Percentiles rank a stretch among this genome's conserved stretches.
These are phyloP conservation scores for Mizuhopecten yessoensis DNA, from an alignment of 1,140 invertebrate genomes.

Conservation along the genomic window DNA sequence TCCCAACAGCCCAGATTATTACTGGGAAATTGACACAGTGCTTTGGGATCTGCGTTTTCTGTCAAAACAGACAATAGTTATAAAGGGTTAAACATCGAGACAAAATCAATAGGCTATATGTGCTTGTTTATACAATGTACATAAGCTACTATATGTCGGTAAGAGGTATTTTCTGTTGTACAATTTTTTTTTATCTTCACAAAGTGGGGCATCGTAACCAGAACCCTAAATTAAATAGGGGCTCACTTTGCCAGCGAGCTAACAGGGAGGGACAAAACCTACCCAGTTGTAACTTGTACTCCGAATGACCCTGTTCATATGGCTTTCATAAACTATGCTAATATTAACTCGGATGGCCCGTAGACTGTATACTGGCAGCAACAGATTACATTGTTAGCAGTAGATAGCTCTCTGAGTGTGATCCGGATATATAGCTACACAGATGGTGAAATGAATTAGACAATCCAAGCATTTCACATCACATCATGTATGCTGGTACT, in stretches of 20 bases:
- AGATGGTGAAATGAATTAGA: constrained; percentile 34
- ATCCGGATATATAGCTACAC: constrained; percentile 23
- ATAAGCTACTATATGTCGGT: constrained; percentile 9
- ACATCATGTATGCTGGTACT: not conserved
- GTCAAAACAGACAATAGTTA: constrained; percentile 34
- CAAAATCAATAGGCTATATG: constrained; percentile 10
- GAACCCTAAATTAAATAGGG: constrained; percentile 38
- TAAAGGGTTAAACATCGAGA: constrained; percentile 25
- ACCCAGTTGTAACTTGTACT: constrained; percentile 38
- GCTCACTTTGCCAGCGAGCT: not conserved
- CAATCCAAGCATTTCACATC: constrained; percentile 26
- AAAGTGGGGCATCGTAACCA: constrained; percentile 17
- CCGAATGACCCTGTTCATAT: not conserved
- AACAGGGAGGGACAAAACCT: not conserved
- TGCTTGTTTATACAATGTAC: constrained; percentile 32
- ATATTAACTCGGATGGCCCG: constrained; percentile 2
- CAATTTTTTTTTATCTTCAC: not conserved
- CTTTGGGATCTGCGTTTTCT: constrained; percentile 22
- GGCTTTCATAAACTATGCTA: constrained; percentile 38
- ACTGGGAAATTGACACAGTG: constrained; percentile 37
- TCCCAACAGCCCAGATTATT: constrained; percentile 37
- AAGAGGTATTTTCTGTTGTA: not conserved
- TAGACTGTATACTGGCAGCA: not conserved
- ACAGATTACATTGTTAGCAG: constrained; percentile 39
- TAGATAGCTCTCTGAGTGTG: constrained; percentile 17